Evolutionary conservation across 1,140 invertebrate species (phyloP), one percentile per base, ranked within the genome.

Genomic region (Diprion similis): DNA sequence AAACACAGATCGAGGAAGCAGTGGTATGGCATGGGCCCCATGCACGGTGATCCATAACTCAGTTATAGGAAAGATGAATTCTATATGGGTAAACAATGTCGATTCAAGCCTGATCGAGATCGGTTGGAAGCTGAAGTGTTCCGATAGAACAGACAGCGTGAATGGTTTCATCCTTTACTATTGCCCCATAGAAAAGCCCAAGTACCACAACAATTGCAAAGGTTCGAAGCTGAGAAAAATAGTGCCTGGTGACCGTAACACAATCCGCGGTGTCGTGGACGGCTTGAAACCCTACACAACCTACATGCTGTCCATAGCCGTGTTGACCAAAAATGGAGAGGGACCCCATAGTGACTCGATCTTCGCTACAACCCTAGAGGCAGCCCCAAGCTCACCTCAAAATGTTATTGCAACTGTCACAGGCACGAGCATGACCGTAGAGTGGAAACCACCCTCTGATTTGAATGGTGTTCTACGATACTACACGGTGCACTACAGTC

Each of bases 381-480:
- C 93, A 77, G 89, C 83, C 77, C 91, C 91, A n/a, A 91, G 91
- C 13, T 89, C 89, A 13, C 90, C 90, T 1, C 79, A 79, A 64
- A 88, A 91, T 80, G 80, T 93, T 8, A 89, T 95, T 66, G 82
- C 79, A 6, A 89, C 94, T 78, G 86, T 95, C 6, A 92, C 91
- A 1, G 92, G 93, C 82, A 89, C 91, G 18, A 91, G 92, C 1
- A 85, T 95, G 47, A 87, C 89, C 46, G 86, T 96, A 1, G 87
- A 88, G 8, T 97, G 95, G 95, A 84, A 90, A 73, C 88, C 90
- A 10, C 95, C 95, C 0, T 13, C 79, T 7, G 86, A 90, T 18
- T 90, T 91, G 75, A 97, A 97, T 89, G 96, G 96, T 1, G 89
- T 91, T 11, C 88, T 97, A 45, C 87, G 89, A 10, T 90, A 92